phyloP scores from a whole-genome alignment of 2,113 vertebrate species.

The Odontesthes bonariensis region DNA sequence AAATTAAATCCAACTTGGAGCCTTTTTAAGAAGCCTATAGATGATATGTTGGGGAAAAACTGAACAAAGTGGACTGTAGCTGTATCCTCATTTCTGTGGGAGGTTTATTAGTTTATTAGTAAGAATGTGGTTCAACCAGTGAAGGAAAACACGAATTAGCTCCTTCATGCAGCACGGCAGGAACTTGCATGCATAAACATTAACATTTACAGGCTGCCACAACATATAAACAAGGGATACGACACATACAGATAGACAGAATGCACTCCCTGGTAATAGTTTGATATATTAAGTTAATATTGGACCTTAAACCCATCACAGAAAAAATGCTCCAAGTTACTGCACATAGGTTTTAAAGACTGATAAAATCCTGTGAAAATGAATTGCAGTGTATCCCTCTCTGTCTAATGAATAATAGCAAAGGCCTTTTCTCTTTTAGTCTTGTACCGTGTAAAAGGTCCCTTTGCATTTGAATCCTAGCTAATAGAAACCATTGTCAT shows the following conservation, averaged over 20 bases:
- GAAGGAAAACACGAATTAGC: background rate
- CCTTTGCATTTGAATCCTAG: background rate
- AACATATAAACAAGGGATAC: background rate
- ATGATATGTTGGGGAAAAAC: background rate
- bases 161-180: background rate
- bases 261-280: background rate
- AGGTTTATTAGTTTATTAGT: background rate
- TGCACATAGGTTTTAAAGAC: background rate
- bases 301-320: background rate
- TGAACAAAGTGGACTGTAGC: background rate
- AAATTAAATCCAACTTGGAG: background rate
- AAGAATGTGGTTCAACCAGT: background rate
- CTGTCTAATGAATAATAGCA: background rate
- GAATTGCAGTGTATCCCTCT: background rate
- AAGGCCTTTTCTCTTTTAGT: too few species aligned
- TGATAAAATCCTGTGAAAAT: background rate
- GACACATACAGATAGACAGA: background rate
- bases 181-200: background rate
- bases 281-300: background rate
- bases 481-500: background rate
- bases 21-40: background rate
- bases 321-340: background rate
- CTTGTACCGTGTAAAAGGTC: too few species aligned
- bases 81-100: background rate
- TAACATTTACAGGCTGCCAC: background rate